These are phyloP conservation scores for Furnarius figulus DNA, from an alignment of 2,113 vertebrate genomes.

Conservation along the genomic window DNA sequence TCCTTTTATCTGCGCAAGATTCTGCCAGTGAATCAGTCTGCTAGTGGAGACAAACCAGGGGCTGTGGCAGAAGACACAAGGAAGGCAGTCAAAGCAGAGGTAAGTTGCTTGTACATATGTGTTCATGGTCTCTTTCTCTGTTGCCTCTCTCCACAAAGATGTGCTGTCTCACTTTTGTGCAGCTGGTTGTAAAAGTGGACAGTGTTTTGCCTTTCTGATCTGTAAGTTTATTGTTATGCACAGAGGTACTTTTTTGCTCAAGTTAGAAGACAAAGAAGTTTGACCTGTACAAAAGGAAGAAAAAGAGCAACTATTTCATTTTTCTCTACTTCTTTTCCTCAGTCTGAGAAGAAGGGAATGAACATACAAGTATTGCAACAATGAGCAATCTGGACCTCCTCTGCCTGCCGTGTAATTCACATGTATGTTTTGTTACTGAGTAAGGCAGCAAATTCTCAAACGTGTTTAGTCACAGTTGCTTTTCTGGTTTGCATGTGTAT, in stretches of 20 bases:
- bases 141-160: neutral
- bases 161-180: neutral
- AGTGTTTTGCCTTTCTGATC: neutral
- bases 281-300: neutral
- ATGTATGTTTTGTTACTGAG: neutral
- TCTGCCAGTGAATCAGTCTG: conserved; percentile 49
- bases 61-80: neutral
- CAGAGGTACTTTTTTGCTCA: neutral
- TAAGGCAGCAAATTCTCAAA: neutral
- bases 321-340: neutral
- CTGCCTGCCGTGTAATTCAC: neutral
- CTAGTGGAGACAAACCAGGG: neutral
- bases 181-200: neutral
- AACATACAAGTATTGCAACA: neutral
- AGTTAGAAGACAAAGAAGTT: neutral
- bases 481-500: neutral
- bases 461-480: neutral
- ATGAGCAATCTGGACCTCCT: neutral
- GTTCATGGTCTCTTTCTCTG: neutral
- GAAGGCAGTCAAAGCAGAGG: neutral
- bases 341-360: neutral
- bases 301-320: neutral
- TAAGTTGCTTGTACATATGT: neutral
- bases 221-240: neutral
- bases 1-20: conserved; percentile 2